Base-by-base conservation (phyloP, 2,888 invertebrate genomes). In the Eilema caniola region DNA sequence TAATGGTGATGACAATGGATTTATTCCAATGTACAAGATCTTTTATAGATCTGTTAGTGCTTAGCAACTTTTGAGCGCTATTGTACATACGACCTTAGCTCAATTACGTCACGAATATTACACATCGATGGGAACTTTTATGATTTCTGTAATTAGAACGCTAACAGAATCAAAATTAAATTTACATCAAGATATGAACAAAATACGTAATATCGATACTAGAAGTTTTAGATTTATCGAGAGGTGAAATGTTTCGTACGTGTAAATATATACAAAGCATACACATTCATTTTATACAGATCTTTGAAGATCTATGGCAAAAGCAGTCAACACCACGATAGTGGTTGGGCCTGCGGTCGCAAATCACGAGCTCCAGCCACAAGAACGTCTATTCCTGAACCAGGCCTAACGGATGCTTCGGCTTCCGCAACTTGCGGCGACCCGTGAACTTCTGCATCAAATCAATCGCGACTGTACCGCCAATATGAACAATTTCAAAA, bases 341-440 rank as follows among this genome's bases (percentile, higher is more conserved):
- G 59, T 59, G 56, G 65, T 66, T 57, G 59, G 60, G 67, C 64
- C 33, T 76, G 75, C 66, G 78, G 75, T 82, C 67, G n/a, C 53
- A 53, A 75, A 60, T 73, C 74, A 74, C 74, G 73, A 33, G 65
- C 70, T 73, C 31, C 53, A 57, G 62, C 76, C 78, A 71, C 80
- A 76, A 75, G 71, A 78, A 74, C 72, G 73, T 80, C 80, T 72
- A 80, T 75, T 74, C 71, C 76, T 69, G 69, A 67, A 57, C 67
- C 56, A 64, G 63, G 66, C 33, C 71, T 77, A 76, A 77, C 83
- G 83, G 77, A 70, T 61, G 33, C 57, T 24, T 25, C 24, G 28
- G 56, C 76, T 78, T 82, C 82, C 82, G 74, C 69, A 47, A 77
- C 76, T 83, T 85, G 85, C 70, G 84, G 78, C 78, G 71, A 69